Percentiles rank a stretch among this genome's conserved stretches.
These are phyloP conservation scores for Nesometra sesokonis DNA, from an alignment of 35 echinoderm and acorn worm species.

Conservation along the genomic window DNA sequence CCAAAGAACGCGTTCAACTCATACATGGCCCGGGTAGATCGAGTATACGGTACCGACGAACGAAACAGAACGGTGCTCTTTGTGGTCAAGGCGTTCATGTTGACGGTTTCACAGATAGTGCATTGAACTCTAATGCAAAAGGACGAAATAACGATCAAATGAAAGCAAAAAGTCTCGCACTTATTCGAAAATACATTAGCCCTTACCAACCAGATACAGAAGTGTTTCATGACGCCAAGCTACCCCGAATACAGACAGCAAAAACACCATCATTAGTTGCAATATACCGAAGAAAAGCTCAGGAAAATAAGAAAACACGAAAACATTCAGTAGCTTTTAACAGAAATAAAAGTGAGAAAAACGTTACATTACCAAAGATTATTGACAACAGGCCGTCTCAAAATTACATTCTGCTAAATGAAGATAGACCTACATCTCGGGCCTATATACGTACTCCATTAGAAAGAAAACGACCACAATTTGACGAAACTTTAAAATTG, in stretches of 20 bases:
- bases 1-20: slow-evolving; percentile 74
- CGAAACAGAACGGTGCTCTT: slow-evolving; percentile 39
- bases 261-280: slow-evolving; percentile 57
- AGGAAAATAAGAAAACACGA: neutral
- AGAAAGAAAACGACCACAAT: slow-evolving; percentile 17
- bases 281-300: slow-evolving; percentile 32
- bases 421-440: neutral
- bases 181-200: slow-evolving; percentile 1
- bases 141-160: slow-evolving; percentile 7
- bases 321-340: neutral
- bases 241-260: slow-evolving; percentile 41
- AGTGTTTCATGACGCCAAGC: slow-evolving; percentile 17
- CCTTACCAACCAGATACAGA: slow-evolving; percentile 5
- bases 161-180: slow-evolving; percentile 20
- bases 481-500: neutral
- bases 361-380: neutral
- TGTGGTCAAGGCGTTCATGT: slow-evolving; percentile 86
- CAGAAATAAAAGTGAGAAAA: neutral
- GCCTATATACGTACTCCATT: slow-evolving; percentile 67
- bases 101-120: slow-evolving; percentile 70
- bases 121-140: slow-evolving; percentile 67
- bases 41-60: slow-evolving; percentile 44
- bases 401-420: neutral
- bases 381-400: neutral
- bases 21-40: slow-evolving; percentile 60